Conservation (phyloP, 2,113 vertebrate species). For the Corydoras maculifer region DNA sequence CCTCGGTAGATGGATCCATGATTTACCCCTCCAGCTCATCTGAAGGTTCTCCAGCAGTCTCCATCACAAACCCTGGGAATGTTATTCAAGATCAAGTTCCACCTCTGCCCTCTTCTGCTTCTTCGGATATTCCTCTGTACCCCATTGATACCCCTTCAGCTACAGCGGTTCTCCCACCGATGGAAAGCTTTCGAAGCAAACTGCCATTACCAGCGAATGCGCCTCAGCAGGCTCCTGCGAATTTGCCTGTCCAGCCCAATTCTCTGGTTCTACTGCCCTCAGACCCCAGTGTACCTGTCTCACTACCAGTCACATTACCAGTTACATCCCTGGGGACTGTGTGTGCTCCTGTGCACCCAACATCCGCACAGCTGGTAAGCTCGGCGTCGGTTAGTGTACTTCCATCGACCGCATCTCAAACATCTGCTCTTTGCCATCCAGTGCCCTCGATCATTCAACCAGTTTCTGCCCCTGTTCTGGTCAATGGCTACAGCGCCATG, state of each 20-base stretch:
- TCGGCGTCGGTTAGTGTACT: conserved; percentile 12
- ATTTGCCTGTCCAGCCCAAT: background rate
- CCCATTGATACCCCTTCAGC: conserved; percentile 51
- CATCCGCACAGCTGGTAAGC: conserved; percentile 47
- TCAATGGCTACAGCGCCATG: conserved; percentile 62
- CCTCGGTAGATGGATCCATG: conserved; percentile 46
- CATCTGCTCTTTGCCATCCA: conserved; percentile 46
- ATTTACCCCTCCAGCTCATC: conserved; percentile 50
- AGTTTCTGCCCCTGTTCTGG: conserved; percentile 53
- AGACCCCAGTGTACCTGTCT: conserved; percentile 28
- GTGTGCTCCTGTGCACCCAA: conserved; percentile 54
- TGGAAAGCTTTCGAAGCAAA: conserved; percentile 53
- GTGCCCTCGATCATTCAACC: conserved; percentile 49
- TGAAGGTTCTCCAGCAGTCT: conserved; percentile 9
- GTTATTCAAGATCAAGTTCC: conserved; percentile 29
- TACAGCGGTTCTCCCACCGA: conserved; percentile 40
- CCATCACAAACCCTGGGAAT: conserved; percentile 37
- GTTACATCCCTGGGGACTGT: conserved; percentile 34
- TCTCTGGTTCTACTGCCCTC: conserved; percentile 39
- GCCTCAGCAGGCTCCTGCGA: conserved; percentile 45
- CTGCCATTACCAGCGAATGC: conserved; percentile 38
- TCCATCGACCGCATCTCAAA: conserved; percentile 45
- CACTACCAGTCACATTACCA: no score
- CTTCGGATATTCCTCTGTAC: conserved; percentile 56
- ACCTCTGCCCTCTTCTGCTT: background rate